phyloP scores from a whole-genome alignment of 2,113 vertebrate species.

The Sander lucioperca region DNA sequence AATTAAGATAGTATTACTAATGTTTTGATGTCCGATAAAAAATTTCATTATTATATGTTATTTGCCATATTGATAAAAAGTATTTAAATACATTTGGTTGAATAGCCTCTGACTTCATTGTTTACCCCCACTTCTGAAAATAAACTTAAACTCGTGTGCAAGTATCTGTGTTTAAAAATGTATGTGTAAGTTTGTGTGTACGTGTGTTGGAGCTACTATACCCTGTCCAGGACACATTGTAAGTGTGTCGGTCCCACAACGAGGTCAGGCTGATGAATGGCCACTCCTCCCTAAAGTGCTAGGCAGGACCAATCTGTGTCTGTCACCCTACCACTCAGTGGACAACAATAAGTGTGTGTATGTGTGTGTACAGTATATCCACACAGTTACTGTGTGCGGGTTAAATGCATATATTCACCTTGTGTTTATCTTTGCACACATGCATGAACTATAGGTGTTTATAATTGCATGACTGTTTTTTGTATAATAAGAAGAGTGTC shows the following conservation, averaged over 20 bases:
- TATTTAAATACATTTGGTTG: neutral
- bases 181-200: conserved; percentile 10
- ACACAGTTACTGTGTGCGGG: neutral
- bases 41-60: neutral
- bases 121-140: neutral
- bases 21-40: neutral
- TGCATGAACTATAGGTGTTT: neutral
- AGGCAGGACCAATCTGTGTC: conserved; percentile 57
- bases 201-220: neutral
- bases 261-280: conserved; percentile 73
- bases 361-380: neutral
- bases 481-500: conserved; percentile 1
- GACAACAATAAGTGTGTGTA: conserved; percentile 23
- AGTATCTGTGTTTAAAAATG: conserved; percentile 1
- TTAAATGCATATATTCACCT: conserved; percentile 19
- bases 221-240: conserved; percentile 23
- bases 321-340: conserved; percentile 34
- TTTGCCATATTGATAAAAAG: neutral
- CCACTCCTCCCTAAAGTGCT: conserved; percentile 29
- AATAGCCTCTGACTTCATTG: neutral
- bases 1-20: neutral
- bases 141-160: neutral
- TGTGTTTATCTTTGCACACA: neutral
- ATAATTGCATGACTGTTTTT: conserved; percentile 22
- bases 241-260: conserved; percentile 61